These are phyloP conservation scores for Sarcophaga carnaria DNA, from an alignment of 2,888 invertebrate species.

Conservation along the genomic window DNA sequence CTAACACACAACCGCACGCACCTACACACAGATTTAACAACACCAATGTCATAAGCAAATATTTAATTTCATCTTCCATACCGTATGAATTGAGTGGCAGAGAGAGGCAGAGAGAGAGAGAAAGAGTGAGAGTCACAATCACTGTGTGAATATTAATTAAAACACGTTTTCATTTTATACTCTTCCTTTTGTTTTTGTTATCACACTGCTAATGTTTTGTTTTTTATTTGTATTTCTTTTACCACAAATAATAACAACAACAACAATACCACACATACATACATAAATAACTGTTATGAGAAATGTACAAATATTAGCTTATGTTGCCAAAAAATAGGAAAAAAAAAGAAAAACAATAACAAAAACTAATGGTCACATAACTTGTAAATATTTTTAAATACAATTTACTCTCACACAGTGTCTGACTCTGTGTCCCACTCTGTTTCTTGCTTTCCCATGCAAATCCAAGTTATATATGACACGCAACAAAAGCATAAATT, in stretches of 20 bases:
- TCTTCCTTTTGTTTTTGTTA: not conserved
- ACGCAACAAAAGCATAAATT: not conserved
- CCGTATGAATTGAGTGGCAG: no score
- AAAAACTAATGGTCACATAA: not conserved
- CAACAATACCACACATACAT: not conserved
- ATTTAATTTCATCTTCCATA: no score
- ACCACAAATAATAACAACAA: not conserved
- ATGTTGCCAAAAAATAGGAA: not conserved
- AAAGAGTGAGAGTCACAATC: no score
- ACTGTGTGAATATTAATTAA: not conserved
- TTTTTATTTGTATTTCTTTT: not conserved
- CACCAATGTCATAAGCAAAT: no score
- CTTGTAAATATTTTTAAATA: not conserved
- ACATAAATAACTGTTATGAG: not conserved
- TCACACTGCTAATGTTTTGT: no score
- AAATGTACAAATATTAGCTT: not conserved
- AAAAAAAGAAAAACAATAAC: not conserved
- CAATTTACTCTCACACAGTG: no score
- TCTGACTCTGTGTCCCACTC: no score
- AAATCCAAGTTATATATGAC: not conserved
- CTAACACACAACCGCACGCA: no score
- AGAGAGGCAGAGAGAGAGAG: no score
- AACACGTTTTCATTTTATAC: not conserved
- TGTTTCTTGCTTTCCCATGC: not conserved
- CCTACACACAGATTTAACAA: no score